Evolutionary conservation across 2,113 vertebrate genomes (phyloP).

Genomic region (Callocephalon fimbriatum): DNA sequence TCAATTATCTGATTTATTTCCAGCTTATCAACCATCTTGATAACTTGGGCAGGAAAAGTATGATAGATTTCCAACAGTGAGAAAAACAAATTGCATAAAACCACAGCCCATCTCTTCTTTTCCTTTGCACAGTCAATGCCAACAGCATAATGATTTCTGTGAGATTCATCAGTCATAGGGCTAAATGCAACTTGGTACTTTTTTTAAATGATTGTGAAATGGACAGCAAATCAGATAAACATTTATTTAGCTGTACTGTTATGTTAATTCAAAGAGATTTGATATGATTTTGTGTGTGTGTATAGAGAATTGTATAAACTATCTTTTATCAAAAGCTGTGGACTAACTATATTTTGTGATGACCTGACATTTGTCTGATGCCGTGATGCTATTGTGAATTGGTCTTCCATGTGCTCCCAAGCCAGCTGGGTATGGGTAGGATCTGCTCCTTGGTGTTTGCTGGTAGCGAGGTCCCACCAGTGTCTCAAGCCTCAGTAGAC

Average conservation of each 20-base stretch:
- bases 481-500: not conserved
- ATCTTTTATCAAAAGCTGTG: not conserved
- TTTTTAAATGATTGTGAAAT: not conserved
- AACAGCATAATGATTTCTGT: not conserved
- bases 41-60: conserved; percentile 18
- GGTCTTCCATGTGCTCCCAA: not conserved
- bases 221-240: not conserved
- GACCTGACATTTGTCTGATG: not conserved
- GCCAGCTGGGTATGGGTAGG: not conserved
- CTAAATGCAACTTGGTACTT: not conserved
- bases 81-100: conserved; percentile 10
- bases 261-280: not conserved
- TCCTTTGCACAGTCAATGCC: not conserved
- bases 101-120: not conserved
- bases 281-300: not conserved
- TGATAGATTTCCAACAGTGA: conserved; percentile 6
- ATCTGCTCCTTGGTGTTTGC: not conserved
- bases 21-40: not conserved
- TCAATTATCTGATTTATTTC: conserved; percentile 14
- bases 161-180: not conserved
- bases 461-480: not conserved
- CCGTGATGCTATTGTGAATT: not conserved
- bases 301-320: not conserved
- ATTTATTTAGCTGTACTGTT: not conserved
- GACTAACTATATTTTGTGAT: not conserved